Base-by-base conservation (phyloP, 2,113 vertebrate genomes). In the Protomyctophum bolini region DNA sequence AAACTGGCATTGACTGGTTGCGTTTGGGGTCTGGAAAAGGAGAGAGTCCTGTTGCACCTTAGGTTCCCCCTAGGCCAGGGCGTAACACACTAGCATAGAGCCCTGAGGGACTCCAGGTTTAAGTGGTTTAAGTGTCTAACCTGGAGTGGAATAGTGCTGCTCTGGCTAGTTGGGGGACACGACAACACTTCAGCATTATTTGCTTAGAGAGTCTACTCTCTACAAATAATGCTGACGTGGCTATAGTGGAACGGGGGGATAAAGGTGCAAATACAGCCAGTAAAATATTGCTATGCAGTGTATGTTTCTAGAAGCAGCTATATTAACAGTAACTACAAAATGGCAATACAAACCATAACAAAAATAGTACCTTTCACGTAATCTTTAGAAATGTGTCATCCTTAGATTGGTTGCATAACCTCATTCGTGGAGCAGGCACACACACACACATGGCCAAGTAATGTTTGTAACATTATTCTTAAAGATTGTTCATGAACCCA, bases 311-410 rank as follows among this genome's bases (percentile, higher is more conserved):
- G 8, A 52, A 52, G 9, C 50, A 52, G 12, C 50, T 4, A 52
- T 52, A 52, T 9, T 52, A 12, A 52, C 50, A 52, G 9, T 52
- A 4, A 4, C 12, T 52, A 52, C 50, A 52, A 52, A 41, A 41
- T 6, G 33, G 33, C 33, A 2, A 62, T 41, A 55, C 0, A 4
- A 56, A 1, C 63, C 8, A 52, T 12, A 45, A 45, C n/a, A 11
- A 47, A 47, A 12, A 45, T 1, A 8, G 81, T 86, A 86, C 84
- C 86, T 81, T 70, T 82, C 71, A 61, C 45, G 28, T 46, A 72
- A 73, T 72, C 65, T 88, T 81, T 77, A 66, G 10, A 81, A 10
- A 76, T 15, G 81, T 50, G 50, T 80, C 56, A 76, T 85, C 74
- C 70, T 80, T 10, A 63, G 15, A 60, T 12, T 63, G 60, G 60